Base-by-base conservation (phyloP, 1,140 invertebrate species). In the Belonocnema kinseyi region DNA sequence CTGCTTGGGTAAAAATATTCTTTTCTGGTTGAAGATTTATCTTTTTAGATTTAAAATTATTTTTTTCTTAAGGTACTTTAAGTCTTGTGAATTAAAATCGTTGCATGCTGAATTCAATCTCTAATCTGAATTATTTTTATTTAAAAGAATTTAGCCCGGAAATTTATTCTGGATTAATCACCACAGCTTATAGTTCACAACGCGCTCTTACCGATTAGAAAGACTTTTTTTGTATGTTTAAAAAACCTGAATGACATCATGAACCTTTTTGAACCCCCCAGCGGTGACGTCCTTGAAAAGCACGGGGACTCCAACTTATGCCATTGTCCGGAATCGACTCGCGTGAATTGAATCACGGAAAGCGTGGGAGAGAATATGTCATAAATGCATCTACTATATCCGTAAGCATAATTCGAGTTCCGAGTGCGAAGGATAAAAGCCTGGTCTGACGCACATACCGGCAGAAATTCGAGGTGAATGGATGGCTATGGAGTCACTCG, bases 381-480 rank as follows among this genome's bases (percentile, higher is more conserved):
- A 21, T 66, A 66, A 66, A 66, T 66, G 61, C 61, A 66, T 66
- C 61, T 66, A 66, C 61, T 66, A 66, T 46, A 33, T 66, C 33
- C 61, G 61, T 66, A 66, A 66, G 58, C 58, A 61, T 66, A 50
- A 56, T 77, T 72, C 71, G 58, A 74, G 58, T 79, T 80, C 76
- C 50, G 50, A 76, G 61, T 72, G 19, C 50, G 54, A 52, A 53
- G 66, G 53, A 71, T 72, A 61, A 40, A 71, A 76, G 51, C 40
- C 40, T 70, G 73, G 74, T 76, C 66, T 46, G 66, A 80, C 77
- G 78, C 73, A 77, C 75, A 51, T 72, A 21, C 61, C 73, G 76
- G 79, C 80, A 80, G 79, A 79, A 83, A 83, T 75, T 56, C n/a
- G 50, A 50, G 78, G 77, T 83, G 82, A 83, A 83, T 83, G 79